Conservation (phyloP, 2,888 invertebrate species). For the Dendrolimus pini region DNA sequence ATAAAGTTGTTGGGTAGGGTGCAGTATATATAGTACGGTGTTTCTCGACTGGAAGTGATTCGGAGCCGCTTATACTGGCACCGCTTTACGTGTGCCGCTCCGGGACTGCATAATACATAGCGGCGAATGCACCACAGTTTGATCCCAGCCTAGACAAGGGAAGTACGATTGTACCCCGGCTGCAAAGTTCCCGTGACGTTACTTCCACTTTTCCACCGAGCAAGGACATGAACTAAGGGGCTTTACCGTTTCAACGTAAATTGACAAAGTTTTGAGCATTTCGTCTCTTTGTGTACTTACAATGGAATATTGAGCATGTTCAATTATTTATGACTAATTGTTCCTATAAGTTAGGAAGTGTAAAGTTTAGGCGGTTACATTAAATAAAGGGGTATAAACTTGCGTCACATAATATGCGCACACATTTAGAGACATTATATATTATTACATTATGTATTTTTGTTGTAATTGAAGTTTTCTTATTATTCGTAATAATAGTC, state of each 20-base stretch:
- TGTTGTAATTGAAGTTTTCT: too few species aligned
- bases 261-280: slow-evolving; percentile 67
- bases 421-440: not conserved
- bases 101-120: slow-evolving; percentile 73
- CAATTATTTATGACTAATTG: slow-evolving; percentile 67
- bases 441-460: not conserved
- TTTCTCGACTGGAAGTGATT: slow-evolving; percentile 56
- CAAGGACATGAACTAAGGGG: slow-evolving; percentile 59
- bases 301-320: slow-evolving; percentile 59
- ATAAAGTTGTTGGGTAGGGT: slow-evolving; percentile 48
- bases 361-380: slow-evolving; percentile 37
- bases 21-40: slow-evolving; percentile 30
- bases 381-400: slow-evolving; percentile 4
- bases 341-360: slow-evolving; percentile 40
- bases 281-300: slow-evolving; percentile 63
- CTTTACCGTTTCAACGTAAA: slow-evolving; percentile 62
- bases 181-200: slow-evolving; percentile 65
- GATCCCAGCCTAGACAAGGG: slow-evolving; percentile 73
- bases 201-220: slow-evolving; percentile 60
- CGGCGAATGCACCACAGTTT: slow-evolving; percentile 72
- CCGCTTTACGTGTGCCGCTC: slow-evolving; percentile 52
- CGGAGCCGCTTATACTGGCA: slow-evolving; percentile 64
- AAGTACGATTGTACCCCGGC: slow-evolving; percentile 59
- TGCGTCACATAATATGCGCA: slow-evolving; percentile 5
- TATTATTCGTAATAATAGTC: too few species aligned